phyloP scores from a whole-genome alignment of 2,113 vertebrate species.

The Gasterosteus nipponicus region DNA sequence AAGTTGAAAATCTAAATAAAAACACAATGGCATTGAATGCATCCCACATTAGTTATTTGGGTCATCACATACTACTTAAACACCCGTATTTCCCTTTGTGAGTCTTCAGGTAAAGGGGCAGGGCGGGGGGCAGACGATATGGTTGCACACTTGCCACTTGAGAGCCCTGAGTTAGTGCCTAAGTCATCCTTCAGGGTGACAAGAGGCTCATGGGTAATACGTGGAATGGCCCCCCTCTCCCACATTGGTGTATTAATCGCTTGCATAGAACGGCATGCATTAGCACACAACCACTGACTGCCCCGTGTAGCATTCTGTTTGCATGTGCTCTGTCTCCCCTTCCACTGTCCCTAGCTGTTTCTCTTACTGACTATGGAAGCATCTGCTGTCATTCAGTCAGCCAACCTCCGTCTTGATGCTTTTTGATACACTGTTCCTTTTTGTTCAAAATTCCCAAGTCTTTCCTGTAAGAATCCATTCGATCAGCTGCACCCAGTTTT shows the following conservation, averaged over 20 bases:
- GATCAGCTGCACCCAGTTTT: conserved; percentile 14
- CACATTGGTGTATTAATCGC: neutral
- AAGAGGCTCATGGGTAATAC: neutral
- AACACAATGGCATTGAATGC: neutral
- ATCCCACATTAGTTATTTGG: neutral
- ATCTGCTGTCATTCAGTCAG: conserved; percentile 41
- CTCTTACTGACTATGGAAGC: conserved; percentile 60
- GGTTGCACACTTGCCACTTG: too few species aligned
- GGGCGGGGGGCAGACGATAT: too few species aligned
- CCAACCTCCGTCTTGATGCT: neutral
- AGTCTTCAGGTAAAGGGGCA: neutral
- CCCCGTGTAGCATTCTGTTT: conserved; percentile 29
- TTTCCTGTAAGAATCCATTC: conserved; percentile 13
- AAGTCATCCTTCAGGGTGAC: neutral
- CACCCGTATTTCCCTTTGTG: neutral
- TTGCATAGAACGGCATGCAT: conserved; percentile 36
- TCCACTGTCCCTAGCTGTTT: conserved; percentile 47
- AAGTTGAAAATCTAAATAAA: neutral
- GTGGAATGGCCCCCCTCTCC: neutral
- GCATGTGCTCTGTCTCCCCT: conserved; percentile 62
- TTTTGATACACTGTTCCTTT: neutral
- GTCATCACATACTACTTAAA: neutral
- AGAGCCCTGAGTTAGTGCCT: neutral
- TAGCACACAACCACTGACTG: conserved; percentile 42
- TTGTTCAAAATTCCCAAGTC: neutral